These are phyloP conservation scores for Caloenas nicobarica DNA, from an alignment of 2,113 vertebrate genomes.

Conservation along the genomic window DNA sequence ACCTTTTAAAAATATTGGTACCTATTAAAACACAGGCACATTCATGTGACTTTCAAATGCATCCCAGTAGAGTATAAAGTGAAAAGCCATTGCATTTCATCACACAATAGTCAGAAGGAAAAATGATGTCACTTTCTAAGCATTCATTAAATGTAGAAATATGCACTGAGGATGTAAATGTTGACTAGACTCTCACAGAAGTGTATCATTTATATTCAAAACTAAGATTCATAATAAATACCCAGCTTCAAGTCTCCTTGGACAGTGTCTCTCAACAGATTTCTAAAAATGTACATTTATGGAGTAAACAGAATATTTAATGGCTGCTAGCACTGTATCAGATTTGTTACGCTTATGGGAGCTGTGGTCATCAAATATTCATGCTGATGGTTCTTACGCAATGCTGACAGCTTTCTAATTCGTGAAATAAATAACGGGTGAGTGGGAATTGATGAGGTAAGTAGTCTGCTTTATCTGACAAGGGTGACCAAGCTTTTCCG, in stretches of 20 bases:
- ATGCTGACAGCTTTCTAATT: conserved; percentile 51
- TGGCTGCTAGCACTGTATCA: conserved; percentile 42
- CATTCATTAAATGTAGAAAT: conserved; percentile 13
- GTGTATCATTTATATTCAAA: conserved; percentile 33
- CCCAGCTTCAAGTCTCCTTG: conserved; percentile 53
- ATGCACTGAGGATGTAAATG: conserved; percentile 26
- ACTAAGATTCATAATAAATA: conserved; percentile 35
- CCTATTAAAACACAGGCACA: not conserved
- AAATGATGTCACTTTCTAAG: not conserved
- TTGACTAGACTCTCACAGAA: conserved; percentile 21
- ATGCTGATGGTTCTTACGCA: conserved; percentile 53
- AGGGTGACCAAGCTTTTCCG: conserved; percentile 16
- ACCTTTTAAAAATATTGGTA: not conserved
- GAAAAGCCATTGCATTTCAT: conserved; percentile 9
- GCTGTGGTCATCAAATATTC: conserved; percentile 64
- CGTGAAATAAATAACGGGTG: conserved; percentile 52
- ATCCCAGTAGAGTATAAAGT: not conserved
- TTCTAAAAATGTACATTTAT: conserved; percentile 53
- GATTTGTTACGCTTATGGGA: conserved; percentile 59
- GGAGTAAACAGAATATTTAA: conserved; percentile 68
- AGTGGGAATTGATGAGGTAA: conserved; percentile 50
- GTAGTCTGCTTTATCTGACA: conserved; percentile 29
- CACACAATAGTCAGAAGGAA: not conserved
- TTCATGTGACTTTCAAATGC: not conserved
- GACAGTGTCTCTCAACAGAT: conserved; percentile 37